Percentiles rank a stretch among this genome's conserved stretches.
phyloP scores from a whole-genome alignment of 1,140 invertebrate species.

The Pachypsylla venusta region DNA sequence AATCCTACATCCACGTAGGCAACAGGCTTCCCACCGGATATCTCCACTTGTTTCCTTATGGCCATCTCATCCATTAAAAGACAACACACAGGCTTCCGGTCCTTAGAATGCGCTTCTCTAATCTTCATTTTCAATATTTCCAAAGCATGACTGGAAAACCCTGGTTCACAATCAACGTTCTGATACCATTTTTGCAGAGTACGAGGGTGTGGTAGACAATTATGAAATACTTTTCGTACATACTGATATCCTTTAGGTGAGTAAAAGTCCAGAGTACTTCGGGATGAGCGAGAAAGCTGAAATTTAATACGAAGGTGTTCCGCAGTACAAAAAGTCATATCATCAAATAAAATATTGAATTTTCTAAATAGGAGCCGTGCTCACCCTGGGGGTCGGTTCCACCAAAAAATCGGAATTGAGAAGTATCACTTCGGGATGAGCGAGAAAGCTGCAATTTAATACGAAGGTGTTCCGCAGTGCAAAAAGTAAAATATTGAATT shows the following conservation, averaged over 20 bases:
- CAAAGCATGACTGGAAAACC: constrained; percentile 30
- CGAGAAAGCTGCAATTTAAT: no score
- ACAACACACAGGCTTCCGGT: constrained; percentile 18
- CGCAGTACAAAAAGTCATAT: no score
- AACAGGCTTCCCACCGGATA: constrained; percentile 22
- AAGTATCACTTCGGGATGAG: no score
- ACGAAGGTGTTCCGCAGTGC: no score
- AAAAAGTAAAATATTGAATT: no score
- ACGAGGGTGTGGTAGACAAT: constrained; percentile 28
- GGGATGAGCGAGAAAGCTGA: no score
- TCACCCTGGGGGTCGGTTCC: no score
- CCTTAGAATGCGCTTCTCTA: not conserved
- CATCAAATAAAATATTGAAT: no score
- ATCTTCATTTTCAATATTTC: constrained; percentile 23
- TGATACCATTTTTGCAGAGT: constrained; percentile 31
- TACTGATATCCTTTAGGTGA: constrained; percentile 30
- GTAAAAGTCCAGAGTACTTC: constrained; percentile 31
- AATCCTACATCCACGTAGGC: constrained; percentile 28
- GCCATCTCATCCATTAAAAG: constrained; percentile 31
- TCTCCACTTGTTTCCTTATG: constrained; percentile 28
- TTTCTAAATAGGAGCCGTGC: no score
- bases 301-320: no score
- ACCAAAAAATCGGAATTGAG: no score
- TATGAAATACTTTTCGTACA: constrained; percentile 29
- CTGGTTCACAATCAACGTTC: constrained; percentile 27